These are phyloP conservation scores for Dynastes grantii DNA, from an alignment of 2,888 invertebrate genomes.

Conservation along the genomic window DNA sequence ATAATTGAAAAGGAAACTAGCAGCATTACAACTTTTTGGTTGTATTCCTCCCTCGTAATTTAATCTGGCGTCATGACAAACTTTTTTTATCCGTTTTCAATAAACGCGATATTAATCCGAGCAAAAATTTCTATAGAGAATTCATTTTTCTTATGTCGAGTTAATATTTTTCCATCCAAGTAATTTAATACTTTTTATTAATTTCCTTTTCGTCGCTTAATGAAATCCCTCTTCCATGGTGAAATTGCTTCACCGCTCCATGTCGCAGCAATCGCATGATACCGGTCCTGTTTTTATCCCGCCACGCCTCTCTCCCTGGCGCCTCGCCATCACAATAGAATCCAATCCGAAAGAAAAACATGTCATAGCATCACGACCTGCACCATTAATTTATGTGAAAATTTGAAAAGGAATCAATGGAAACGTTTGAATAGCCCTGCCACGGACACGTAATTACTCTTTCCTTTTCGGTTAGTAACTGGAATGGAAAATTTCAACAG, in stretches of 20 bases:
- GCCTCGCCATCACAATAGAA: constrained; percentile 47
- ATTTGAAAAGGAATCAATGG: constrained; percentile 45
- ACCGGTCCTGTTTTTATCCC: constrained; percentile 41
- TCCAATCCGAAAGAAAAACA: constrained; percentile 52
- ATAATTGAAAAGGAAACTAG: too few relatives aligned
- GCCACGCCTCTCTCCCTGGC: constrained; percentile 22
- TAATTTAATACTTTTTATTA: constrained; percentile 30
- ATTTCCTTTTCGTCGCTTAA: background rate
- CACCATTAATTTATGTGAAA: constrained; percentile 49
- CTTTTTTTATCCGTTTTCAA: background rate
- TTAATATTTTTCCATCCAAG: background rate
- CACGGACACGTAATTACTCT: constrained; percentile 40
- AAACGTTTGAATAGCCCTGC: constrained; percentile 41
- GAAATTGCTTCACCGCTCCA: constrained; percentile 9
- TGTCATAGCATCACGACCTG: constrained; percentile 45
- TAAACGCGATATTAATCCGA: background rate
- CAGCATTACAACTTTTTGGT: too few relatives aligned
- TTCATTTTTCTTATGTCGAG: constrained; percentile 1
- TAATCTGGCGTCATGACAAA: too few relatives aligned
- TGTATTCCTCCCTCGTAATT: too few relatives aligned
- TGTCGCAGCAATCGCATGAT: constrained; percentile 12
- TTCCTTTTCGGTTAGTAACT: background rate
- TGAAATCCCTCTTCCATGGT: constrained; percentile 14
- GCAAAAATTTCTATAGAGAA: background rate
- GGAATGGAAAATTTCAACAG: constrained; percentile 8